Conservation (phyloP, 2,888 invertebrate genomes). For the Campoplex nolae region DNA sequence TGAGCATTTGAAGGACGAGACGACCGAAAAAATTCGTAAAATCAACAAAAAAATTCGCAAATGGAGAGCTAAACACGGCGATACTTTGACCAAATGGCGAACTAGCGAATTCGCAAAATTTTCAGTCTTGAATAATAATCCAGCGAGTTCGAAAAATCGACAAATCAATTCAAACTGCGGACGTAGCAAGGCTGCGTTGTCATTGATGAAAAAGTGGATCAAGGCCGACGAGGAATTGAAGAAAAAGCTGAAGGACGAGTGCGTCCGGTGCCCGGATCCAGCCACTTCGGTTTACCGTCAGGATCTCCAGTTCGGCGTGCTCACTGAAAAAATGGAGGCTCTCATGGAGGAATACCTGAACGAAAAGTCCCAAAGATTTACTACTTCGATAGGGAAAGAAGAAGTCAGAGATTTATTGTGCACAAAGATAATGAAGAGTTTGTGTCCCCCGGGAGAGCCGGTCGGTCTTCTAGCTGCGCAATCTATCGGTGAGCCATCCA, state of each 20-base stretch:
- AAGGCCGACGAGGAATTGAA: conserved; percentile 87
- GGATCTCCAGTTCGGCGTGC: conserved; percentile 91
- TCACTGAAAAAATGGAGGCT: conserved; percentile 92
- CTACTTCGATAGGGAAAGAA: conserved; percentile 69
- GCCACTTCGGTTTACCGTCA: conserved; percentile 89
- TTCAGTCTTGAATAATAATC: conserved; percentile 84
- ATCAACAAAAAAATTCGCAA: conserved; percentile 87
- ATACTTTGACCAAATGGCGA: conserved; percentile 84
- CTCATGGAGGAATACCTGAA: conserved; percentile 88
- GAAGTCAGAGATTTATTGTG: conserved; percentile 90
- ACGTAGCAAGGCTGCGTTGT: conserved; percentile 87
- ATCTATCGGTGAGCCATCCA: conserved; percentile 99
- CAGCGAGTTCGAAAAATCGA: conserved; percentile 71
- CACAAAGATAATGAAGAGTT: conserved; percentile 90
- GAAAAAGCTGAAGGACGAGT: conserved; percentile 85
- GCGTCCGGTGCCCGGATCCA: conserved; percentile 90
- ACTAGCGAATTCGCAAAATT: conserved; percentile 88
- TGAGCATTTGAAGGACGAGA: conserved; percentile 86
- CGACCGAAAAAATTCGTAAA: conserved; percentile 86
- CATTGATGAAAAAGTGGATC: conserved; percentile 89
- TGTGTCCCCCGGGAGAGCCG: conserved; percentile 96
- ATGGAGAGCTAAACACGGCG: conserved; percentile 88
- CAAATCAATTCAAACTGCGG: conserved; percentile 85
- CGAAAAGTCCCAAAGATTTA: conserved; percentile 70
- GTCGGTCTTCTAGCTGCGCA: conserved; percentile 98